Conservation (phyloP, 2,888 invertebrate genomes). For the Selenia dentaria region DNA sequence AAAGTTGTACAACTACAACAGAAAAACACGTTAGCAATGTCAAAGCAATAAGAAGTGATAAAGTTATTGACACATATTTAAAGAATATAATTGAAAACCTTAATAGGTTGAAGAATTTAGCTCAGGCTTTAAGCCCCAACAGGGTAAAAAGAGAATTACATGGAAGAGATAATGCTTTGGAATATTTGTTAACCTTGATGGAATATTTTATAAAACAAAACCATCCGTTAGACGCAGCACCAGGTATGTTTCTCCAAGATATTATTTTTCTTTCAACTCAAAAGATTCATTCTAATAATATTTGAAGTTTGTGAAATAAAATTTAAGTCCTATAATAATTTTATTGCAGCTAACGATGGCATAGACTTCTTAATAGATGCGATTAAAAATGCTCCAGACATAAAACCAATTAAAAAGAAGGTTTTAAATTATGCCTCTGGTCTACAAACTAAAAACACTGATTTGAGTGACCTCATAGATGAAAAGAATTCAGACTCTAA, state of each 20-base stretch:
- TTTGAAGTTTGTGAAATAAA: neutral
- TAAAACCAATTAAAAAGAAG: constrained; percentile 55
- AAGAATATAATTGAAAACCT: constrained; percentile 62
- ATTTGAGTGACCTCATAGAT: constrained; percentile 1
- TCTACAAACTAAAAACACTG: neutral
- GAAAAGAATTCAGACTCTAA: constrained; percentile 14
- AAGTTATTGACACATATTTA: constrained; percentile 50
- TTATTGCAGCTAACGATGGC: constrained; percentile 58
- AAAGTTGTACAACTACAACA: constrained; percentile 17
- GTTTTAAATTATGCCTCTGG: constrained; percentile 32
- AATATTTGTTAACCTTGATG: constrained; percentile 66
- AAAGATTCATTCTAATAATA: too few relatives aligned
- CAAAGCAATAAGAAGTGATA: constrained; percentile 25
- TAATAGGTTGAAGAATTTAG: constrained; percentile 57
- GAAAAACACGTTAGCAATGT: constrained; percentile 19
- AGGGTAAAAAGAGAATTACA: constrained; percentile 48
- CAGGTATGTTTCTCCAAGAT: constrained; percentile 61
- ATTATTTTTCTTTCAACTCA: neutral
- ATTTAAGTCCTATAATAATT: neutral
- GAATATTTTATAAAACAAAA: constrained; percentile 65
- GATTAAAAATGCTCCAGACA: constrained; percentile 67
- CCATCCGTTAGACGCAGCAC: constrained; percentile 44
- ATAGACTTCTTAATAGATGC: constrained; percentile 70
- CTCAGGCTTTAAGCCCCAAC: constrained; percentile 45
- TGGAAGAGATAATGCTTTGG: constrained; percentile 50